A percentile compares a stretch with the other conserved stretches of the same genome.
Evolutionary conservation across 2,888 invertebrate genomes (phyloP).

Genomic region (Halictus quadricinctus): DNA sequence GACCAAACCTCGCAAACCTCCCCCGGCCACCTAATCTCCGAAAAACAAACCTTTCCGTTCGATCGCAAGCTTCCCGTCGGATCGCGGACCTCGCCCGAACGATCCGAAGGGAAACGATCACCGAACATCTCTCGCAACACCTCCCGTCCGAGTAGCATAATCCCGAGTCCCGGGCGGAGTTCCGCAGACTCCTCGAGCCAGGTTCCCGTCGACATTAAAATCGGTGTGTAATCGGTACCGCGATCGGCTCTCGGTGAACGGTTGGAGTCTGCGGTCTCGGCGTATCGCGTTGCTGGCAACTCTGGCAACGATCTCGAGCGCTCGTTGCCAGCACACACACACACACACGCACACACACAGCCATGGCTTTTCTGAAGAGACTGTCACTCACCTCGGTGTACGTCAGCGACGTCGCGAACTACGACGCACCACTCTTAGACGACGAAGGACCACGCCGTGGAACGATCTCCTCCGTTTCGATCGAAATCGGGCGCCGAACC

Average conservation of each 20-base stretch:
- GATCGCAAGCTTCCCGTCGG: not conserved
- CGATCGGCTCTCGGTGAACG: constrained; percentile 13
- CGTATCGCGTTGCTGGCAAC: constrained; percentile 34
- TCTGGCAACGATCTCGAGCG: constrained; percentile 45
- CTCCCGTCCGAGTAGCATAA: not conserved
- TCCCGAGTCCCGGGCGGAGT: no score
- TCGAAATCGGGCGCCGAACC: no score
- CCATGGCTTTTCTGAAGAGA: constrained; percentile 64
- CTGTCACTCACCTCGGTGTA: constrained; percentile 70
- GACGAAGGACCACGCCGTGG: constrained; percentile 7
- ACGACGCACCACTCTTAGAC: constrained; percentile 58
- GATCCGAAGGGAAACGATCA: not conserved
- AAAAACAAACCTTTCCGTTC: not conserved
- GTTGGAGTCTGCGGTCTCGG: constrained; percentile 2
- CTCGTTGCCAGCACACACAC: not conserved
- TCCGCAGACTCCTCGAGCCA: not conserved
- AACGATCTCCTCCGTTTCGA: not conserved
- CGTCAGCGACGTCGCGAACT: constrained; percentile 67
- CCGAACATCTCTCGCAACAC: not conserved
- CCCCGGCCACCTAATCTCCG: not conserved
- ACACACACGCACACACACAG: constrained; percentile 26
- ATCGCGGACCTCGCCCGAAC: not conserved
- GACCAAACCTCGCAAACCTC: no score
- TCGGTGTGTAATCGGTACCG: not conserved
- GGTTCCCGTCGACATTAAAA: not conserved